Base-by-base conservation (phyloP, 2,113 vertebrate genomes). In the Nannospalax galili region DNA sequence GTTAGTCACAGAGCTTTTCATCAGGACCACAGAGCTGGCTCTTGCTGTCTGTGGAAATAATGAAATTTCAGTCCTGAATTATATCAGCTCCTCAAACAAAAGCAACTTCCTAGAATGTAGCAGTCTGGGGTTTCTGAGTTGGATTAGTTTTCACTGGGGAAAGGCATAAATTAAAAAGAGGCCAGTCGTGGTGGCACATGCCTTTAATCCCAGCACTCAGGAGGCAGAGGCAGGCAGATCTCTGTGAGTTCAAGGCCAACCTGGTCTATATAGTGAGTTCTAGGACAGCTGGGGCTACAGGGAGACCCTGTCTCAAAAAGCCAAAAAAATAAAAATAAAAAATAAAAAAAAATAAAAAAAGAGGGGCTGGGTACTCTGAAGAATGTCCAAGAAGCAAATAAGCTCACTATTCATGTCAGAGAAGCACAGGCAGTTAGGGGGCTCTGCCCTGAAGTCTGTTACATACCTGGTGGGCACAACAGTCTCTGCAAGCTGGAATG, bases 1-100 rank as follows among this genome's bases (percentile, higher is more conserved):
- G 87, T 97, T 97, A 94, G 96, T 97, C 97, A 97, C 91, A 96
- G 96, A 92, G 96, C 95, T 97, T 96, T 97, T 88, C 90, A 82
- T 95, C 42, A 17, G 62, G 91, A 69, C 69, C 94, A 16, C 70
- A 48, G 79, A 91, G 62, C 86, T 78, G 74, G 45, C 89, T 32
- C 74, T 85, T 48, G 89, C 88, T 90, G 87, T 95, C 96, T 82
- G 70, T 7, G 52, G 40, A 89, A 93, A 95, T 75, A 96, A 90
- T 82, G 52, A 92, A 88, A 90, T 65, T 88, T 74, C 78, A 78
- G 84, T 30, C 52, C 56, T 62, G 6, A 56, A 69, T 84, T 69
- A 4, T 62, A 89, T 75, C 69, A 84, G 79, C 72, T 48, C 77
- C 75, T 65, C 95, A 72, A 77, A 96, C 91, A 97, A 96, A 97